Conservation (phyloP, 2,113 vertebrate genomes). For the Clarias gariepinus region DNA sequence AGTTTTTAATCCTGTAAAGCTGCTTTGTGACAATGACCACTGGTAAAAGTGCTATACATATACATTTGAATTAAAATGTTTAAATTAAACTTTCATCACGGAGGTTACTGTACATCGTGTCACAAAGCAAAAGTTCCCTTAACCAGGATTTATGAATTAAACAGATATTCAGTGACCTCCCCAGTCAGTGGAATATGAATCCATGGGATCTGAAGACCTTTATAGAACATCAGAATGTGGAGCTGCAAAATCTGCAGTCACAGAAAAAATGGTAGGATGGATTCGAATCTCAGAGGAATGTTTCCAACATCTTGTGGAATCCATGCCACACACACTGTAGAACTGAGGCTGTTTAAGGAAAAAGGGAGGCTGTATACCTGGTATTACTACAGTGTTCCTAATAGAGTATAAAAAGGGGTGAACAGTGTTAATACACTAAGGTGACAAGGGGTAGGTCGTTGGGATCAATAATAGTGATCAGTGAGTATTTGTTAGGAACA, state of each 20-base stretch:
- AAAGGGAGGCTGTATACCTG: not conserved
- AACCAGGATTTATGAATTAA: not conserved
- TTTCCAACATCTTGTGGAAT: not conserved
- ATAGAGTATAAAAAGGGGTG: not conserved
- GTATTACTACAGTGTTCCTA: not conserved
- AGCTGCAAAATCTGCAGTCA: not conserved
- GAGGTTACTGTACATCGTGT: not conserved
- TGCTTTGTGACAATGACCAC: too few species aligned
- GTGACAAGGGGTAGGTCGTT: not conserved
- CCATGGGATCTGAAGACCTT: not conserved
- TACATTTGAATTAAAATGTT: too few species aligned
- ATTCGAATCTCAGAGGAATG: not conserved
- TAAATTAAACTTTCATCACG: too few species aligned
- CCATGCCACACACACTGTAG: not conserved
- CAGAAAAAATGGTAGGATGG: not conserved
- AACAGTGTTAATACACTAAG: not conserved
- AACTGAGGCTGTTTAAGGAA: not conserved
- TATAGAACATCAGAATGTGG: not conserved
- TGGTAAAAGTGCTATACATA: too few species aligned
- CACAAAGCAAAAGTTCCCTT: not conserved
- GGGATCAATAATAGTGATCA: not conserved
- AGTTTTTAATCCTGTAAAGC: too few species aligned
- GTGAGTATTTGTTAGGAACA: not conserved
- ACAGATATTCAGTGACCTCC: not conserved
- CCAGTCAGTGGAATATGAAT: not conserved